Conservation (phyloP, 1,140 invertebrate species). For the Oppia nitens region DNA sequence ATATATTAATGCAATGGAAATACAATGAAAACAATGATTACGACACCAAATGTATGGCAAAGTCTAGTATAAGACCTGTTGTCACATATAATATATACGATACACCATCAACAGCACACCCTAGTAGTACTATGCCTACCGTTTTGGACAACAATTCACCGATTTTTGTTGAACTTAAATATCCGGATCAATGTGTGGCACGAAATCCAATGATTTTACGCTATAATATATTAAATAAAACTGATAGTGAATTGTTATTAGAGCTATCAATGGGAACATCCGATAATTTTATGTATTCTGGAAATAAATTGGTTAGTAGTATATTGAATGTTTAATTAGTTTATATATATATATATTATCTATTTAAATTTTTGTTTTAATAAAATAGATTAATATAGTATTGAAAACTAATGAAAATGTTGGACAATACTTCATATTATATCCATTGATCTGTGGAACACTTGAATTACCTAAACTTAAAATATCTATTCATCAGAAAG, state of each 20-base stretch:
- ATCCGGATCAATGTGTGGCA: slow-evolving; percentile 54
- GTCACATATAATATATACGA: no score
- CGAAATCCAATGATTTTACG: slow-evolving; percentile 39
- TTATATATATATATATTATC: neutral
- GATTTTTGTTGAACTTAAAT: slow-evolving; percentile 47
- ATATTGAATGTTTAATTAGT: neutral
- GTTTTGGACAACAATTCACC: slow-evolving; percentile 41
- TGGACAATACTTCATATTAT: slow-evolving; percentile 41
- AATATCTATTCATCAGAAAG: slow-evolving; percentile 31
- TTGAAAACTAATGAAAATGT: neutral
- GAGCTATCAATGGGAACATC: slow-evolving; percentile 55
- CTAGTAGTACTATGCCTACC: slow-evolving; percentile 29
- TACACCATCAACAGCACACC: no score
- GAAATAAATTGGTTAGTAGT: slow-evolving; percentile 57
- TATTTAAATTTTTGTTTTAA: neutral
- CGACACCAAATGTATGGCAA: no score
- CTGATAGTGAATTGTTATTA: slow-evolving; percentile 48
- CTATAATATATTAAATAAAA: slow-evolving; percentile 54
- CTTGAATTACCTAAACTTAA: slow-evolving; percentile 46
- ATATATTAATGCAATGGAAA: neutral
- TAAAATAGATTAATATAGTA: neutral
- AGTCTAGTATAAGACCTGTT: no score
- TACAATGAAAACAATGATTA: neutral
- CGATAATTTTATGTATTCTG: slow-evolving; percentile 76
- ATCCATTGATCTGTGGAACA: slow-evolving; percentile 49